Evolutionary conservation across 2,888 invertebrate genomes (phyloP), one percentile per base, ranked within the genome.

Genomic region (Seira musarum): DNA sequence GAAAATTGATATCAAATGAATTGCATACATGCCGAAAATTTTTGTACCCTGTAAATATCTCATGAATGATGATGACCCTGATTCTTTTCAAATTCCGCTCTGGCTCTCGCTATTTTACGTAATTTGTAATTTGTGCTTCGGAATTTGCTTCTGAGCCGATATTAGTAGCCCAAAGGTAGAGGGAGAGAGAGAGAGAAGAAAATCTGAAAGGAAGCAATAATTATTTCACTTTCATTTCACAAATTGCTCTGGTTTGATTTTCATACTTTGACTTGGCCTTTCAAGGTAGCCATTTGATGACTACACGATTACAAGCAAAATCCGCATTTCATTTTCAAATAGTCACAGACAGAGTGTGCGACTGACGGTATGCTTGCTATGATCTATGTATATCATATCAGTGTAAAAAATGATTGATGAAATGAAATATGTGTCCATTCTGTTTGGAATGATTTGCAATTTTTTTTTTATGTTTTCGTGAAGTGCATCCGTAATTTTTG

Each of bases 151-250:
- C 13, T 60, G 15, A 53, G 53, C 15, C 53, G n/a, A 53, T 53
- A 53, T 10, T 67, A 15, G 60, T 60, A 21, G n/a, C 60, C 60
- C 10, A 21, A 60, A 60, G 60, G 60, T 21, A n/a, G n/a, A 10
- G 10, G 17, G 60, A 60, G 10, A 60, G 60, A 60, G 19, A 24
- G 65, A 35, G 19, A 19, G 19, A 15, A 40, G 19, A 40, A 15
- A 40, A 67, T 67, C 60, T 60, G 60, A 60, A 60, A 60, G 60
- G 60, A 60, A 60, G 60, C 60, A 60, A 60, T 21, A 60, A 60
- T 60, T 60, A 60, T 8, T 60, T 15, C 10, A 60, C 60, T 60
- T 60, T 60, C 60, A 60, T 60, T 60, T 60, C 60, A 21, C 21
- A 60, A 60, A 60, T 60, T 60, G 60, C 60, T 60, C 60, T 60